phyloP scores from a whole-genome alignment of 1,140 invertebrate species.

The Cecropterus lyciades region DNA sequence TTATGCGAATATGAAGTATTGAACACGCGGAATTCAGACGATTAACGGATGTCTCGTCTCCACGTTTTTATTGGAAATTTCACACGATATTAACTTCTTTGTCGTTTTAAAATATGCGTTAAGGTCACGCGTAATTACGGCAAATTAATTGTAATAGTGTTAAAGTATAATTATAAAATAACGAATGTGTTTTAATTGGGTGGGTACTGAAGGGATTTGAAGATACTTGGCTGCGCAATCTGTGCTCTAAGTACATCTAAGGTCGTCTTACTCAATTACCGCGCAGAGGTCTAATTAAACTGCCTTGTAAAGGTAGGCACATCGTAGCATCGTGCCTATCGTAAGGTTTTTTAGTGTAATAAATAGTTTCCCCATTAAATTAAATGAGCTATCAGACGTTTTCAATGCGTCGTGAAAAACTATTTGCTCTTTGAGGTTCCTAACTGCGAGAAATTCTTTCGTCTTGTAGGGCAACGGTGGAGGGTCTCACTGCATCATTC shows the following conservation, averaged over 20 bases:
- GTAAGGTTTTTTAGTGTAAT: constrained; percentile 9
- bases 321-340: not conserved
- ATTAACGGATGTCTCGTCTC: constrained; percentile 1
- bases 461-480: constrained; percentile 69
- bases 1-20: constrained; percentile 28
- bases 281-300: not conserved
- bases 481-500: constrained; percentile 80
- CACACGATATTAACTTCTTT: not conserved
- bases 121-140: not conserved
- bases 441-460: constrained; percentile 75
- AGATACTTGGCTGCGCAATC: too few species aligned
- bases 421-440: constrained; percentile 60
- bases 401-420: constrained; percentile 65
- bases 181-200: not conserved
- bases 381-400: constrained; percentile 74
- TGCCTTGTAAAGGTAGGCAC: constrained; percentile 6
- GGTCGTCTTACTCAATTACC: not conserved
- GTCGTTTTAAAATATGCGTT: not conserved
- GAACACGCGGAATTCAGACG: constrained; percentile 8
- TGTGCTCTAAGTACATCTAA: too few species aligned
- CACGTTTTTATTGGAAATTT: not conserved
- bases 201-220: too few species aligned
- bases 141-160: not conserved
- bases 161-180: not conserved
- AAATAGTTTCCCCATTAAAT: constrained; percentile 64